These are phyloP conservation scores for Phrixothrix hirtus DNA, from an alignment of 2,888 invertebrate species.

Conservation along the genomic window DNA sequence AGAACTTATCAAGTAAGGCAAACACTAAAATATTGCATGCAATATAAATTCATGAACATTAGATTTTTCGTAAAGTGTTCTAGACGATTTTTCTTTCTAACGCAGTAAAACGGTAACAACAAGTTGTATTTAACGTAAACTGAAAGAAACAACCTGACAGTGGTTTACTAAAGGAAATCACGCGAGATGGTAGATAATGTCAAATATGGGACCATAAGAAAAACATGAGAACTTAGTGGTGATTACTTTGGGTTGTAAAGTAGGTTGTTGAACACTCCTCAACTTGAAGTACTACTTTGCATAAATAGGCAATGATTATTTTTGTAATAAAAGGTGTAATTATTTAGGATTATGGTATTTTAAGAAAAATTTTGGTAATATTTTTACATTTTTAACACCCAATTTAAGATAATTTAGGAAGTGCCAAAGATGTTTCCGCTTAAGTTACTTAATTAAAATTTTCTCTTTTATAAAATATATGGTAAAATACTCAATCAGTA, in stretches of 20 bases:
- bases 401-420: too few species aligned
- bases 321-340: slow-evolving; percentile 22
- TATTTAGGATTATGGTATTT: slow-evolving; percentile 19
- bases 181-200: slow-evolving; percentile 29
- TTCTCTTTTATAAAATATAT: too few species aligned
- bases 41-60: slow-evolving; percentile 3
- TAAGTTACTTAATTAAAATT: too few species aligned
- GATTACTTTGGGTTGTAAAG: slow-evolving; percentile 26
- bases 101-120: slow-evolving; percentile 1
- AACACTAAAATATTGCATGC: slow-evolving; percentile 16
- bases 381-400: slow-evolving; percentile 21
- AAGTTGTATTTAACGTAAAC: slow-evolving; percentile 22
- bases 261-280: slow-evolving; percentile 25
- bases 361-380: slow-evolving; percentile 8
- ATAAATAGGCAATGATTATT: slow-evolving; percentile 25
- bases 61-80: background rate
- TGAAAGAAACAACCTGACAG: slow-evolving; percentile 15
- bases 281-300: slow-evolving; percentile 21
- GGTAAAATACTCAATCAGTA: too few species aligned
- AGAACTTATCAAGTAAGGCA: slow-evolving; percentile 12
- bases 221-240: slow-evolving; percentile 24
- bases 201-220: slow-evolving; percentile 25
- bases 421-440: too few species aligned
- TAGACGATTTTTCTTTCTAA: slow-evolving; percentile 2
- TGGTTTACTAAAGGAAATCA: slow-evolving; percentile 25